Evolutionary conservation across 2,113 vertebrate species (phyloP).

Genomic region (Rhea americana): DNA sequence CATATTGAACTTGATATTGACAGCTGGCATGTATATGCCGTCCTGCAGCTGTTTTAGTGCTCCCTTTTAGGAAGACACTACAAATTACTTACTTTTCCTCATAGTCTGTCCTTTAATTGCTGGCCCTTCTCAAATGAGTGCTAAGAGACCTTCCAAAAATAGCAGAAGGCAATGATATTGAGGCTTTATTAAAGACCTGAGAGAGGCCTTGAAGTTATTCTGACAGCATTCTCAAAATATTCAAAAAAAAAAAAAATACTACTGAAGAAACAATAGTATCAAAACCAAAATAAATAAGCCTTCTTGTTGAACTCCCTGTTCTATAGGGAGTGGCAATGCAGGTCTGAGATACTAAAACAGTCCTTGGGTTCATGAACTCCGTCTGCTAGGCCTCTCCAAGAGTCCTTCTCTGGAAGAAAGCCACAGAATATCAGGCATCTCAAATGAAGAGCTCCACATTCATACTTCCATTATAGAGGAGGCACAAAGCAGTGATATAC

Average conservation of each 20-base stretch:
- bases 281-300: neutral
- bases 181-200: neutral
- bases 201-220: neutral
- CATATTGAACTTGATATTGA: fast-evolving
- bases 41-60: neutral
- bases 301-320: neutral
- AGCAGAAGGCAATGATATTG: neutral
- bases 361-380: fast-evolving
- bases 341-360: neutral
- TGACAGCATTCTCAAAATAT: neutral
- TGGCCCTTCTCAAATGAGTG: neutral
- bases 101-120: neutral
- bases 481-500: neutral
- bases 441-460: neutral
- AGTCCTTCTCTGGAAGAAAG: neutral
- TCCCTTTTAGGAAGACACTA: neutral
- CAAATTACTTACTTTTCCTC: neutral
- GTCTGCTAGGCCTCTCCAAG: neutral
- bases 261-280: neutral
- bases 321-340: neutral
- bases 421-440: neutral
- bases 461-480: neutral
- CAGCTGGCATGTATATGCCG: neutral
- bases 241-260: neutral
- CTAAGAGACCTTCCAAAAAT: neutral